Conservation (phyloP, 2,113 vertebrate species). For the Rattus rattus region DNA sequence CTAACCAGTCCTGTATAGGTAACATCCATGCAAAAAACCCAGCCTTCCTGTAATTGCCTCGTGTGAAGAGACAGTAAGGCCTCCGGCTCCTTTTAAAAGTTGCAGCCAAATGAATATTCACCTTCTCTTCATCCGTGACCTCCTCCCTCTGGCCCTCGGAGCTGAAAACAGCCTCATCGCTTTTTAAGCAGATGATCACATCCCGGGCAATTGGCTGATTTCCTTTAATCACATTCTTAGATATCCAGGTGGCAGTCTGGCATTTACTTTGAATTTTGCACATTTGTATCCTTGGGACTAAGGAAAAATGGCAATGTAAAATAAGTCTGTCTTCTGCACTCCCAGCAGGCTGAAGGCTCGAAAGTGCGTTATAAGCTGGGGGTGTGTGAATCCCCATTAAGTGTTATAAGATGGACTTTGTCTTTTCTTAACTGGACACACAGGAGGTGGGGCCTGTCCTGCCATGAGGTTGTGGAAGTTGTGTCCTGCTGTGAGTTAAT, state of each 20-base stretch:
- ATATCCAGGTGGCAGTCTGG: slow-evolving; percentile 40
- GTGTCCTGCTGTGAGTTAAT: neutral
- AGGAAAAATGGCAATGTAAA: slow-evolving; percentile 46
- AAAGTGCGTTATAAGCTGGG: neutral
- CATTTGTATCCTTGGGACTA: slow-evolving; percentile 60
- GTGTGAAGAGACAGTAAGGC: neutral
- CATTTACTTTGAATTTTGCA: slow-evolving; percentile 59
- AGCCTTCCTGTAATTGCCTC: neutral
- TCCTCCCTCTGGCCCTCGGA: slow-evolving; percentile 14
- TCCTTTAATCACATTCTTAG: slow-evolving; percentile 56
- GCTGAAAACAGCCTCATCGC: slow-evolving; percentile 56
- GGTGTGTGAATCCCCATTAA: neutral
- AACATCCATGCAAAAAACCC: neutral
- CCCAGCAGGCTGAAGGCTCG: neutral
- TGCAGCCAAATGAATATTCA: slow-evolving; percentile 47
- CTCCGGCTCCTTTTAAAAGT: neutral
- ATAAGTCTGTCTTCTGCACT: neutral
- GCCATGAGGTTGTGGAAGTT: neutral
- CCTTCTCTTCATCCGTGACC: slow-evolving; percentile 56
- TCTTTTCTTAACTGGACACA: neutral
- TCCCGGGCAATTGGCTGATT: slow-evolving; percentile 38
- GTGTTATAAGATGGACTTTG: neutral
- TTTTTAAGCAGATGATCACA: slow-evolving; percentile 74
- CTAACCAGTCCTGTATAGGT: slow-evolving; percentile 48
- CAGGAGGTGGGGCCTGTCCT: neutral